Base-by-base conservation (phyloP, 2,888 invertebrate genomes). In the Dorcus hopei region DNA sequence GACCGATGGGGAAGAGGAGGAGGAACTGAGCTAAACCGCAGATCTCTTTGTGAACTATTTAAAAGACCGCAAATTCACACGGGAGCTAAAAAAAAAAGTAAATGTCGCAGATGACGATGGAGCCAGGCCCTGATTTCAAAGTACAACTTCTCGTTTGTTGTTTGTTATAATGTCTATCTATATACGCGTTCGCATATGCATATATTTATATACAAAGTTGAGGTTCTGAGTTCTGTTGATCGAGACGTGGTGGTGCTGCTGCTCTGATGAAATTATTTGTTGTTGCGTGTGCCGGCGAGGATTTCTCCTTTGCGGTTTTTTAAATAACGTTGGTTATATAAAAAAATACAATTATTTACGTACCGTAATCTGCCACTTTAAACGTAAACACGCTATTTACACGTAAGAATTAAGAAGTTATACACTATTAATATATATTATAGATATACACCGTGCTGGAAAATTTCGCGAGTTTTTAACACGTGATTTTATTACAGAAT, bases 111-210 rank as follows among this genome's bases (percentile, higher is more conserved):
- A 74, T 72, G 70, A 72, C 72, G 64, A 33, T 33, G 63, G 70
- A 77, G 73, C 78, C 77, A 76, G 76, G 74, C 78, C 79, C 79
- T 79, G 79, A 78, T 78, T 77, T 77, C 70, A 78, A 75, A 79
- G 79, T 79, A 79, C 79, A 79, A 79, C 77, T 74, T 70, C 70
- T 75, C 72, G 72, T 75, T 77, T 77, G 75, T 77, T 77, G 74
- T 75, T 76, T 72, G 70, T 75, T 74, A 70, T 69, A 33, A 33
- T 33, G 26, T 33, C 26, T 33, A 67, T 57, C 60, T 58, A 60
- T 57, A 64, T 62, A 62, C 50, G 61, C 57, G 52, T 52, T 50
- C 48, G 49, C 42, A 54, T 33, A 39, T 58, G 52, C 54, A 48
- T 61, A 55, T 61, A 61, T 61, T 49, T 55, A 58, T 57, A 55